These are phyloP conservation scores for Neotoxoptera formosana DNA, from an alignment of 1,140 invertebrate species.

Conservation along the genomic window DNA sequence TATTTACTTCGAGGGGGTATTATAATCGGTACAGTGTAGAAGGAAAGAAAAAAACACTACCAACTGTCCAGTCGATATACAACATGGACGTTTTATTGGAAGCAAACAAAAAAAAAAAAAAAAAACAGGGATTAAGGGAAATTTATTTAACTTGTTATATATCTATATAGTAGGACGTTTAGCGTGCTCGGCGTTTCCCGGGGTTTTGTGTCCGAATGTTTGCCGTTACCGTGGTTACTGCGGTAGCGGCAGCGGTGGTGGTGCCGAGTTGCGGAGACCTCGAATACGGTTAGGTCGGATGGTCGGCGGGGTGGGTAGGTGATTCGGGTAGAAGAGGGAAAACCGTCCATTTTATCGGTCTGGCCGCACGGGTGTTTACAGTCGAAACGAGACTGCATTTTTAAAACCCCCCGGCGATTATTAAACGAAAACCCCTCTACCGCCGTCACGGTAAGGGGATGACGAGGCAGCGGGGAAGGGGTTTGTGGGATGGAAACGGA, in stretches of 20 bases:
- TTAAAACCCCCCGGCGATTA: constrained; percentile 53
- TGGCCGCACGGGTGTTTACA: constrained; percentile 48
- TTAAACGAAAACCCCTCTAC: constrained; percentile 37
- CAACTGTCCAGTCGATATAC: background rate
- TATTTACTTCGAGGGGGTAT: background rate
- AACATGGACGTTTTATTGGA: constrained; percentile 2
- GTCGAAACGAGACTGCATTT: constrained; percentile 55
- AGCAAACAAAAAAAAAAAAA: constrained; percentile 35
- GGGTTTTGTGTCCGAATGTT: constrained; percentile 49
- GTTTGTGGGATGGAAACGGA: background rate
- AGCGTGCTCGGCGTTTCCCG: constrained; percentile 28
- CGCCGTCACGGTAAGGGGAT: background rate
- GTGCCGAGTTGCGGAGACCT: constrained; percentile 5
- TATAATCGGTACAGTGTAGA: background rate
- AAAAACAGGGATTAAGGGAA: constrained; percentile 39
- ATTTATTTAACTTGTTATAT: constrained; percentile 42
- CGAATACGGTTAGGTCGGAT: background rate
- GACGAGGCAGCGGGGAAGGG: background rate
- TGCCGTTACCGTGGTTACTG: constrained; percentile 46
- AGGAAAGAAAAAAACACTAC: background rate
- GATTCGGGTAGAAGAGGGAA: background rate
- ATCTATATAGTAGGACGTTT: background rate
- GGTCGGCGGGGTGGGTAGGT: background rate
- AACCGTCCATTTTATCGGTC: constrained; percentile 50
- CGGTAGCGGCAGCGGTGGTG: background rate